phyloP scores from a whole-genome alignment of 2,888 invertebrate genomes.

The Anoplius nigerrimus region DNA sequence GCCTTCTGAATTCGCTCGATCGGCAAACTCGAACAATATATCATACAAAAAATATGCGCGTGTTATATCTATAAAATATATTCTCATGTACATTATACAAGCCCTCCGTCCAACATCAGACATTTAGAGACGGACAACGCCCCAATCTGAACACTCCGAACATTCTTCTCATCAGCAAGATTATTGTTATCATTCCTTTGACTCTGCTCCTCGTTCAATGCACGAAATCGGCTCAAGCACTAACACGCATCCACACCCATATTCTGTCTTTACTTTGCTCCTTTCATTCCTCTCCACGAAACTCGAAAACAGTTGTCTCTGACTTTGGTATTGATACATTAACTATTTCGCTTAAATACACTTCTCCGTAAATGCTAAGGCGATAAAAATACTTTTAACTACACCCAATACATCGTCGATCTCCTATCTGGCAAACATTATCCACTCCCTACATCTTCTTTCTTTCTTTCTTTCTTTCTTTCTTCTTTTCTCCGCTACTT shows the following conservation, averaged over 20 bases:
- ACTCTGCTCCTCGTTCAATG: no score
- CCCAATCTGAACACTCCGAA: no score
- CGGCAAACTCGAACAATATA: slow-evolving; percentile 14
- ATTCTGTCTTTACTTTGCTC: background rate
- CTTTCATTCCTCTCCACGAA: slow-evolving; percentile 1
- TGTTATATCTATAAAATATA: slow-evolving; percentile 52
- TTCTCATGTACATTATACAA: slow-evolving; percentile 50
- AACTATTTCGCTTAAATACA: slow-evolving; percentile 47
- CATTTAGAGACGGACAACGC: background rate
- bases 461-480: slow-evolving; percentile 36
- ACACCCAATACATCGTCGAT: no score
- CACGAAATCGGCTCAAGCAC: no score
- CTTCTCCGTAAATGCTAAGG: slow-evolving; percentile 47
- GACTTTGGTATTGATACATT: slow-evolving; percentile 17
- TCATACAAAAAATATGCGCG: slow-evolving; percentile 55
- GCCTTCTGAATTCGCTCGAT: slow-evolving; percentile 18
- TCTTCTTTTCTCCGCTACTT: slow-evolving; percentile 3
- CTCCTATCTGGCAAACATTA: no score
- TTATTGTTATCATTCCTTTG: background rate
- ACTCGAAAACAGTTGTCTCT: background rate
- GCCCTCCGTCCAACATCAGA: slow-evolving; percentile 27
- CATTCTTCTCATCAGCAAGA: no score
- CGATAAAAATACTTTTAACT: slow-evolving; percentile 57
- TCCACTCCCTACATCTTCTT: no score
- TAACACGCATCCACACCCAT: no score